phyloP scores from a whole-genome alignment of 1,140 invertebrate species.

The Drosophila dunni region DNA sequence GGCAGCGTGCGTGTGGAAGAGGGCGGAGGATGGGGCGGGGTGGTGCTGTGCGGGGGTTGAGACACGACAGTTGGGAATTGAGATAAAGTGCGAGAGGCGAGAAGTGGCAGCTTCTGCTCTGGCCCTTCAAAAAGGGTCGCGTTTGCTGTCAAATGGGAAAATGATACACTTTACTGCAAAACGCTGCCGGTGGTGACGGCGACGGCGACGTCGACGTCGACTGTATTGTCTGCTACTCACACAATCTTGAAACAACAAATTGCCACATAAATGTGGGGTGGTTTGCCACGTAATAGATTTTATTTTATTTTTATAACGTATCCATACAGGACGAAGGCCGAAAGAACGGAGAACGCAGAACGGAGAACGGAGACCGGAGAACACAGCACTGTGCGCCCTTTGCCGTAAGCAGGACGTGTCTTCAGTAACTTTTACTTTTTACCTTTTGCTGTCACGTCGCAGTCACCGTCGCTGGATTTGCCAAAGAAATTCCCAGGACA shows the following conservation, averaged over 20 bases:
- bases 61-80: slow-evolving; percentile 76
- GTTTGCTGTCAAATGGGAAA: slow-evolving; percentile 74
- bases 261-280: slow-evolving; percentile 84
- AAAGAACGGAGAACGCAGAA: not conserved
- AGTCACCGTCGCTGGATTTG: slow-evolving; percentile 6
- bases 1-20: slow-evolving; percentile 36
- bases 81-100: slow-evolving; percentile 78
- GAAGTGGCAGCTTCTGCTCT: slow-evolving; percentile 35
- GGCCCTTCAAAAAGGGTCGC: slow-evolving; percentile 64
- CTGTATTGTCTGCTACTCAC: slow-evolving; percentile 40
- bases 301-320: slow-evolving; percentile 80
- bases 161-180: slow-evolving; percentile 83
- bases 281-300: slow-evolving; percentile 85
- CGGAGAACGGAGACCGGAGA: not conserved
- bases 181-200: not conserved
- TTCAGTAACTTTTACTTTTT: slow-evolving; percentile 75
- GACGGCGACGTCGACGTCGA: not conserved
- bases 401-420: slow-evolving; percentile 36
- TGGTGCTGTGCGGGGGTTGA: not conserved
- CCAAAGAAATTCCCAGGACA: slow-evolving; percentile 59
- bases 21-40: not conserved
- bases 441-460: slow-evolving; percentile 18
- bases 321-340: slow-evolving; percentile 2
- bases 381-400: not conserved
- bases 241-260: slow-evolving; percentile 84